Evolutionary conservation across 2,113 vertebrate species (phyloP), one percentile per base, ranked within the genome.

Genomic region (Gobius niger): DNA sequence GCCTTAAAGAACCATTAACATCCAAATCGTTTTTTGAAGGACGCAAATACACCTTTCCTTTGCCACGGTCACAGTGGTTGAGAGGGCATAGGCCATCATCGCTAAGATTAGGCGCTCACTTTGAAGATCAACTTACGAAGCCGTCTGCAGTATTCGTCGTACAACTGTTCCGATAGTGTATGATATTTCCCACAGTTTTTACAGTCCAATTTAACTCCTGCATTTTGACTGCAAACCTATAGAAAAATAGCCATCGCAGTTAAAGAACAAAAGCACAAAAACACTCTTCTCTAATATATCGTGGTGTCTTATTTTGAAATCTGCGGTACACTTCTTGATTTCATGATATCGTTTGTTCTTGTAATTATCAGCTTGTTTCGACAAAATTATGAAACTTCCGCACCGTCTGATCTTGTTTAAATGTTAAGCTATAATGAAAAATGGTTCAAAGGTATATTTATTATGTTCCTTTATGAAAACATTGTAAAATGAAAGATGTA

Each of bases 251-350:
- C 89, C 85, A 90, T 90, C 74, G 68, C 80, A 83, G 88, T 87
- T 82, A 79, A 91, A 88, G 82, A 87, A 80, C 85, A 87, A 91
- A 90, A 90, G 85, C 89, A 88, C 90, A 91, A 90, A 91, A 88
- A 88, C 87, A 86, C 77, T 85, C 78, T 90, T 82, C 68, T 82
- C 18, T 75, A 76, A 63, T 77, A 85, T 86, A 85, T 65, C 71
- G 71, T 84, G 76, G 86, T 83, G 73, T 63, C 82, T 89, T 82
- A 12, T 85, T 89, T 86, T 65, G n/a, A 66, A 16, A 75, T 73
- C 75, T 54, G 74, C 72, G 19, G 13, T 80, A 74, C 74, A 46
- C 19, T 50, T 68, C 61, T 66, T 65, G 72, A 44, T 85, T 87
- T 80, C 24, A 34, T 34, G 24, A 34, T 77, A 72, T 87, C 72